Base-by-base conservation (phyloP, 2,113 vertebrate species). In the Lepus timidus region DNA sequence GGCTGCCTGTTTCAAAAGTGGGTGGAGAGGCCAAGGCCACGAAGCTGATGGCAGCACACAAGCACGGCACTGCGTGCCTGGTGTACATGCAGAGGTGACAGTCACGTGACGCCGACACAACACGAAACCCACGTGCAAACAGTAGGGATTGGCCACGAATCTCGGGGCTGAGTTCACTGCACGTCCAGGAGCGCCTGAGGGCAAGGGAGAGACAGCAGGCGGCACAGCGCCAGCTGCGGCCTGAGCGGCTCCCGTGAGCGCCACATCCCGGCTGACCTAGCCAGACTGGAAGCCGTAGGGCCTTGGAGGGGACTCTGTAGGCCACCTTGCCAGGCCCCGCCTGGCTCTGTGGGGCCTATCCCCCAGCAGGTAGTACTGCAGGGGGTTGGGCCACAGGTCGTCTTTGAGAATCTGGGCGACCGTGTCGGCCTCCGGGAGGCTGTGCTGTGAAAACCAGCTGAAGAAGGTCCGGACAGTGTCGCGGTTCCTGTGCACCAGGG, bases 91-190 rank as follows among this genome's bases (percentile, higher is more conserved):
- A 98, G 96, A 98, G 98, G 98, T 98, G 81, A 99, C 98, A 96
- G 98, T 98, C 98, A 99, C 98, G 94, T 98, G 95, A 99, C 98
- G 3, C 98, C 99, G 96, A 99, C 98, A 65, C 99, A 99, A 98
- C 98, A 99, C 98, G 98, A 99, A 99, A 97, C 98, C 98, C 96
- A 98, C 98, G 39, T 99, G 99, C 97, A 99, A 99, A 96, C 98
- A 99, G 96, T 99, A 99, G 51, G 99, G 98, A 95, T 98, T 98
- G 4, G 98, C 98, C 98, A 99, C 98, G 95, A 99, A 99, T 98
- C 96, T 99, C 99, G 97, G 98, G 99, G 96, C 99, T 98, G 93
- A 98, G 96, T 84, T 98, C 97, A 29, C 98, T 98, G 97, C 99
- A 99, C 88, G 98, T 98, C 98, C 98, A 98, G 98, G 98, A 17